phyloP scores from a whole-genome alignment of 2,797 vertebrate genomes.

The Phataginus tetradactyla region DNA sequence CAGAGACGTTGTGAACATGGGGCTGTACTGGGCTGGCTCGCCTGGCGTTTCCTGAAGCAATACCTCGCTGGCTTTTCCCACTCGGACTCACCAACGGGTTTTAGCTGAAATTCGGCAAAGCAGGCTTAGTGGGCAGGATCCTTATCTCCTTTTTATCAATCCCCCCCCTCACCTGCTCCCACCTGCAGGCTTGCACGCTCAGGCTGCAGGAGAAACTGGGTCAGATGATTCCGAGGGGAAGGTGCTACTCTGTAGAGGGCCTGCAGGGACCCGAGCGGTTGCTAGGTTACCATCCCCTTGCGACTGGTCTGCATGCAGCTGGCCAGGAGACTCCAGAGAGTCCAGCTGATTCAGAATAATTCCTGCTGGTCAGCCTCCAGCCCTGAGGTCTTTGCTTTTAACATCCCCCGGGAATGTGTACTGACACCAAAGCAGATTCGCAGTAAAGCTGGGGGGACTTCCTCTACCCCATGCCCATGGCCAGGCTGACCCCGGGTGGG shows the following conservation, averaged over 20 bases:
- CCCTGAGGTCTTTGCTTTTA: not conserved
- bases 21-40: not conserved
- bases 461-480: not conserved
- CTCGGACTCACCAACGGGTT: not conserved
- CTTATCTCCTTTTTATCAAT: too few relatives aligned
- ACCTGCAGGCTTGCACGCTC: too few relatives aligned
- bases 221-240: not conserved
- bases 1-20: not conserved
- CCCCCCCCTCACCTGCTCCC: not conserved
- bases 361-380: too few relatives aligned
- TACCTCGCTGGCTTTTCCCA: not conserved
- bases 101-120: not conserved
- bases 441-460: not conserved
- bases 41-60: not conserved
- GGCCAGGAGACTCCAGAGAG: not conserved
- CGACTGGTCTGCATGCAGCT: not conserved
- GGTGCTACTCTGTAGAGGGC: not conserved
- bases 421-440: not conserved
- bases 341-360: not conserved
- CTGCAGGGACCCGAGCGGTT: not conserved
- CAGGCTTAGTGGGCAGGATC: not conserved
- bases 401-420: not conserved
- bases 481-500: too few relatives aligned
- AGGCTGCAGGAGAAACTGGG: not conserved
- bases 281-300: conserved; percentile 12